These are phyloP conservation scores for Myxocyprinus asiaticus DNA, from an alignment of 2,113 vertebrate genomes.

Conservation along the genomic window DNA sequence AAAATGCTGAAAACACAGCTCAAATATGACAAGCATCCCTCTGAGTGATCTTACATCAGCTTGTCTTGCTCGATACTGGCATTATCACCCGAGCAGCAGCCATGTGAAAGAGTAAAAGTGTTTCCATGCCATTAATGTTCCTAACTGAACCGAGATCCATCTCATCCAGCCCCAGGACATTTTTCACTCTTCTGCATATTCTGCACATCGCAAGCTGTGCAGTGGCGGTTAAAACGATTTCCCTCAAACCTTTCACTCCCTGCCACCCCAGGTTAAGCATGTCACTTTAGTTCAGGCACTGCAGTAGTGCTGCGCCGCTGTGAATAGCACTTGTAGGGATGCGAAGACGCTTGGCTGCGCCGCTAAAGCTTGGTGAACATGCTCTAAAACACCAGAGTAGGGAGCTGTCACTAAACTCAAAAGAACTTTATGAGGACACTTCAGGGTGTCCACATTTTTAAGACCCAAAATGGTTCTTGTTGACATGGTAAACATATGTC, in stretches of 20 bases:
- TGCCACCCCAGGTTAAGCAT: conserved; percentile 36
- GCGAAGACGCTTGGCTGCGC: conserved; percentile 9
- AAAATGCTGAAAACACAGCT: conserved; percentile 29
- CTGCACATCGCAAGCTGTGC: not conserved
- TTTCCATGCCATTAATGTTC: conserved; percentile 40
- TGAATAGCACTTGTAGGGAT: not conserved
- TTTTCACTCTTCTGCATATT: conserved; percentile 27
- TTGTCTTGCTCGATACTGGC: not conserved
- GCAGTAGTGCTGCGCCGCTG: not conserved
- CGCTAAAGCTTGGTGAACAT: not conserved
- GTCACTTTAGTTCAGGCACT: conserved; percentile 16
- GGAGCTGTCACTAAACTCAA: conserved; percentile 16
- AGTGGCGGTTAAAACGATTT: not conserved
- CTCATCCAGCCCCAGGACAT: conserved; percentile 30
- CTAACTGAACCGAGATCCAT: conserved; percentile 27
- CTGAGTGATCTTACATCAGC: conserved; percentile 40
- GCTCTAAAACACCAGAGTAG: not conserved
- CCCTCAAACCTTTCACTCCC: conserved; percentile 1
- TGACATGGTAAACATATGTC: conserved; percentile 24
- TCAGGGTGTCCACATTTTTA: not conserved
- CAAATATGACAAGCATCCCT: conserved; percentile 11
- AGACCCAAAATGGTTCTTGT: conserved; percentile 9
- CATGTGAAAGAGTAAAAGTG: conserved; percentile 29
- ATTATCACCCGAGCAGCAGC: conserved; percentile 25
- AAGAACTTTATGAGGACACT: conserved; percentile 32